Conservation (phyloP, 2,113 vertebrate species). For the Picathartes gymnocephalus region DNA sequence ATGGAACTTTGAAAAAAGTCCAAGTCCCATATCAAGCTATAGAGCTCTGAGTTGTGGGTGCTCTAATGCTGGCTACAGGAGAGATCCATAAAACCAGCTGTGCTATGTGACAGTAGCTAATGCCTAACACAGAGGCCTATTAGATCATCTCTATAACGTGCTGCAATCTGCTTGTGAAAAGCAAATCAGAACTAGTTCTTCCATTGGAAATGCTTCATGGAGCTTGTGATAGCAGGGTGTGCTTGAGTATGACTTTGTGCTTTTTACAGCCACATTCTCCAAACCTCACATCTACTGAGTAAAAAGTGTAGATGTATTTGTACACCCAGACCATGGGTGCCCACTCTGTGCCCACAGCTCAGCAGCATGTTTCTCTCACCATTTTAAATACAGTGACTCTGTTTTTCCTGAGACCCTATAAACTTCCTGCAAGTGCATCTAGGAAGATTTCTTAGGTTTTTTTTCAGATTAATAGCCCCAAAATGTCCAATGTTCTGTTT, state of each 20-base stretch:
- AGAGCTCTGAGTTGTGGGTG: not conserved
- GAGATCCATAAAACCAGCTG: not conserved
- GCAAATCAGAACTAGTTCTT: not conserved
- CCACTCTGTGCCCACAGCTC: not conserved
- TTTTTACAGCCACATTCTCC: not conserved
- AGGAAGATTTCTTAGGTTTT: not conserved
- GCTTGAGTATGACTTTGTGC: not conserved
- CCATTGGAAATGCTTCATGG: not conserved
- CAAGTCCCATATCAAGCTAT: not conserved
- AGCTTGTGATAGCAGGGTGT: not conserved
- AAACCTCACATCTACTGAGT: not conserved
- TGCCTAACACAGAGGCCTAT: not conserved
- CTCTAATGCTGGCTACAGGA: not conserved
- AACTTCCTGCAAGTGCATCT: not conserved
- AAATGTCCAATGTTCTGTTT: not conserved
- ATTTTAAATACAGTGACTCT: not conserved
- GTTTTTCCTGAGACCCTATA: not conserved
- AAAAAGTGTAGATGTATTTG: not conserved
- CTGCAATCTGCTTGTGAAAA: not conserved
- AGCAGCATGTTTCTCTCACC: not conserved
- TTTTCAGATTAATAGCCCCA: not conserved
- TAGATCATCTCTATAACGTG: rapidly evolving
- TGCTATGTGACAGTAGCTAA: not conserved
- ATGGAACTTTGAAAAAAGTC: not conserved
- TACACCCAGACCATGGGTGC: not conserved